Evolutionary conservation across 2,797 vertebrate species (phyloP), one percentile per base, ranked within the genome.

Genomic region (Hafferia zeledoni): DNA sequence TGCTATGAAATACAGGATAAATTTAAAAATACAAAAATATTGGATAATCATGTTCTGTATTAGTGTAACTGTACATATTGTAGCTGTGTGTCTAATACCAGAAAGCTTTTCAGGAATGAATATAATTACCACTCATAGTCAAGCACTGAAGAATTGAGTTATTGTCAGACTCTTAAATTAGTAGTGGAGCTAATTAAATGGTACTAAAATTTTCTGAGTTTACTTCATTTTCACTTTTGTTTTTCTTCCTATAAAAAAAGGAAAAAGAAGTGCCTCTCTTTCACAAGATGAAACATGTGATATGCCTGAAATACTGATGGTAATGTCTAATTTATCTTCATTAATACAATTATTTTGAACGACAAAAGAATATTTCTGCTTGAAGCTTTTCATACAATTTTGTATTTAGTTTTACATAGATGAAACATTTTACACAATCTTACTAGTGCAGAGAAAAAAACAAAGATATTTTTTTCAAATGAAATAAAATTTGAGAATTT

Each of bases 251-350:
- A 20, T 79, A 5, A 76, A 89, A 71, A 78, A 80, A 94, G 85
- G 50, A 86, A 78, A 71, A 77, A 53, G 75, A 74, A 87, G 37
- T 35, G 14, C 55, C n/a, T 52, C 43, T 78, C 11, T 80, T 68
- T 87, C 1, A 0, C 63, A 92, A 90, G 95, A 89, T 3, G 47
- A 81, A 90, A 61, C 70, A 33, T 68, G 44, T 72, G 90, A 76
- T 22, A 49, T 93, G 52, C 95, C 96, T 89, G 95, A 96, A 90
- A 90, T 97, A 86, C 43, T 97, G 37, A 91, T 78, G 97, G 97
- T 97, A 96, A 95, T 0, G 7, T 81, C 30, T 65, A 55, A 14
- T 75, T 77, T 1, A 8, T 79, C 83, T 88, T 72, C 13, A 59
- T 50, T 88, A 67, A 57, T 83, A 53, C 4, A 41, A 2, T 4